Evolutionary conservation across 1,140 invertebrate genomes (phyloP).

Genomic region (Cyphomyrmex costatus): DNA sequence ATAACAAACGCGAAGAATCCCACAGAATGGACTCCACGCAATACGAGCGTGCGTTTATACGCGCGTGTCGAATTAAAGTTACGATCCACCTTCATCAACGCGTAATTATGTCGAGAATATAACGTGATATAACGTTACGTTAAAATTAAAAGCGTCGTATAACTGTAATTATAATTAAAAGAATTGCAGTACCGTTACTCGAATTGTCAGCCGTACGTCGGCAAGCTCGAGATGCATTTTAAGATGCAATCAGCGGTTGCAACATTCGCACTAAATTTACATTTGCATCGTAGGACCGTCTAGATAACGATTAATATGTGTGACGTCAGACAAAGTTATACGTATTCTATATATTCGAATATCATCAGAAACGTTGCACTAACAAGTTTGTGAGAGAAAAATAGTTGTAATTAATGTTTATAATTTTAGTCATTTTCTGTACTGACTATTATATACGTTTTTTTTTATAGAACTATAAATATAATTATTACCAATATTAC

Average conservation of each 20-base stretch:
- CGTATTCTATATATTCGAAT: slow-evolving; percentile 45
- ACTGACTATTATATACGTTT: too few species aligned
- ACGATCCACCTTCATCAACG: not conserved
- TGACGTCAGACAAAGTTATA: slow-evolving; percentile 24
- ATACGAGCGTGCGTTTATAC: not conserved
- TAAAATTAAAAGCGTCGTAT: not conserved
- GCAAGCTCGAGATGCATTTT: not conserved
- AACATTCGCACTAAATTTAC: slow-evolving; percentile 42
- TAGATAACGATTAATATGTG: slow-evolving; percentile 19
- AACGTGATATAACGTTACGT: slow-evolving; percentile 13
- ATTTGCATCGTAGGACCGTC: slow-evolving; percentile 21
- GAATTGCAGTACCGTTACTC: not conserved
- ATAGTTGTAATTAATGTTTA: too few species aligned
- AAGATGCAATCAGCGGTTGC: not conserved
- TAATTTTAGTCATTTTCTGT: too few species aligned
- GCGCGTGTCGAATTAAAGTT: not conserved
- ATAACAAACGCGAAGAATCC: not conserved
- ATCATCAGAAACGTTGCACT: too few species aligned
- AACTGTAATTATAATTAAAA: not conserved
- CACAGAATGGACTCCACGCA: not conserved
- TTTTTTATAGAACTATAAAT: too few species aligned
- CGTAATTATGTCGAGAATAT: not conserved
- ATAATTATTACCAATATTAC: too few species aligned
- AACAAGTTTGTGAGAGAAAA: too few species aligned
- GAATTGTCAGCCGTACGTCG: not conserved